These are phyloP conservation scores for Nymphalis polychloros DNA, from an alignment of 2,888 invertebrate species.

Conservation along the genomic window DNA sequence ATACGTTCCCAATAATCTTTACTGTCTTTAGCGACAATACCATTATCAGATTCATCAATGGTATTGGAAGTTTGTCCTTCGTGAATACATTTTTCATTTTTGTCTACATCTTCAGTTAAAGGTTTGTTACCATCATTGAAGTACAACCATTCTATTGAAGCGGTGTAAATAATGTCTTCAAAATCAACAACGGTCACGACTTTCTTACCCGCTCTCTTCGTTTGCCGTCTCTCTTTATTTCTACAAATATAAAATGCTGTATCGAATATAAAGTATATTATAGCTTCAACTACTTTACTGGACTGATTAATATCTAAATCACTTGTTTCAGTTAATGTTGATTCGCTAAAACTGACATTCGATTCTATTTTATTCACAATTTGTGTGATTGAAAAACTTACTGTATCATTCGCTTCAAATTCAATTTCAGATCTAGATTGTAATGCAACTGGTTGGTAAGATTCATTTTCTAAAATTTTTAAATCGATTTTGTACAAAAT, in stretches of 20 bases:
- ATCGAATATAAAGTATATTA: conserved; percentile 66
- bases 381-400: conserved; percentile 62
- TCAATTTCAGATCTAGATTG: conserved; percentile 11
- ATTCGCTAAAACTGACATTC: conserved; percentile 52
- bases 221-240: conserved; percentile 46
- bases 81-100: not conserved
- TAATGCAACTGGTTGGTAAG: not conserved
- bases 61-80: not conserved
- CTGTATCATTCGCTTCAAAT: conserved; percentile 33
- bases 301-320: conserved; percentile 50
- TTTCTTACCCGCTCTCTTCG: conserved; percentile 46
- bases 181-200: conserved; percentile 67
- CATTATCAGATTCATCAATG: not conserved
- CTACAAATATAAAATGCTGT: conserved; percentile 51
- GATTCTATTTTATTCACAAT: conserved; percentile 61
- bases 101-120: not conserved
- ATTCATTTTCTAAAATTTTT: conserved; percentile 17
- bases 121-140: conserved; percentile 11
- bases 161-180: conserved; percentile 69
- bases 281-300: conserved; percentile 61
- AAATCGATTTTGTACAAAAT: conserved; percentile 57
- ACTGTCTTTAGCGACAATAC: not conserved
- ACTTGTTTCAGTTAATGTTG: conserved; percentile 56
- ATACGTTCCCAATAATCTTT: not conserved
- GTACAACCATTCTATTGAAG: conserved; percentile 51